A percentile compares a stretch with the other conserved stretches of the same genome.
phyloP scores from a whole-genome alignment of 2,797 vertebrate genomes.

The Chiroxiphia lanceolata region DNA sequence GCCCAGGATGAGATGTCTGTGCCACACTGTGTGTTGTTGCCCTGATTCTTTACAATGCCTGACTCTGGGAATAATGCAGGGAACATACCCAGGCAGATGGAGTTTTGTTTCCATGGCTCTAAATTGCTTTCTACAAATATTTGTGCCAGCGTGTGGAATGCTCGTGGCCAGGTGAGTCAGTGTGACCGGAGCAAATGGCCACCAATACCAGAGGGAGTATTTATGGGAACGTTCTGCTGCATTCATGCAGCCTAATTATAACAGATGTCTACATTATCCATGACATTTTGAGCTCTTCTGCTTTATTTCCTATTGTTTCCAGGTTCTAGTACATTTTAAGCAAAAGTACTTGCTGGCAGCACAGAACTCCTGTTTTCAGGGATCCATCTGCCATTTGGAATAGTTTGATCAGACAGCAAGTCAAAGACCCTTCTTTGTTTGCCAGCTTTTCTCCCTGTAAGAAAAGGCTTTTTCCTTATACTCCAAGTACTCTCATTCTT shows the following conservation, averaged over 20 bases:
- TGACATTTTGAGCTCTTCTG: slow-evolving; percentile 27
- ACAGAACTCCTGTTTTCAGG: not conserved
- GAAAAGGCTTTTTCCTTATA: not conserved
- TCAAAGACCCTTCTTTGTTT: not conserved
- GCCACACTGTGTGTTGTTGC: not conserved
- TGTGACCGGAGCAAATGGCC: not conserved
- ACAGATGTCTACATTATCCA: not conserved
- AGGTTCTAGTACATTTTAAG: not conserved
- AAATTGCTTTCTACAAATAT: slow-evolving; percentile 37
- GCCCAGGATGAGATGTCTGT: not conserved
- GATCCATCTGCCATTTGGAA: slow-evolving; percentile 16
- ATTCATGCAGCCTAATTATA: not conserved
- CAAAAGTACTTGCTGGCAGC: slow-evolving; percentile 7
- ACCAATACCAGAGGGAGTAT: slow-evolving; percentile 15
- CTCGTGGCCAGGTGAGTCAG: slow-evolving; percentile 26
- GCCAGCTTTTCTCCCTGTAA: not conserved
- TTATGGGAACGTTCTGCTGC: not conserved
- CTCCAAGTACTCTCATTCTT: not conserved
- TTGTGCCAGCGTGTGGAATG: slow-evolving; percentile 8
- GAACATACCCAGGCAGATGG: not conserved
- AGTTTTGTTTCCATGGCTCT: slow-evolving; percentile 30
- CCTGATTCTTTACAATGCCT: not conserved
- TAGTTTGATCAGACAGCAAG: not conserved
- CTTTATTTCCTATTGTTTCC: slow-evolving; percentile 31
- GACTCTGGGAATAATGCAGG: not conserved